Evolutionary conservation across 2,888 invertebrate species (phyloP).

Genomic region (Andrena fulva): DNA sequence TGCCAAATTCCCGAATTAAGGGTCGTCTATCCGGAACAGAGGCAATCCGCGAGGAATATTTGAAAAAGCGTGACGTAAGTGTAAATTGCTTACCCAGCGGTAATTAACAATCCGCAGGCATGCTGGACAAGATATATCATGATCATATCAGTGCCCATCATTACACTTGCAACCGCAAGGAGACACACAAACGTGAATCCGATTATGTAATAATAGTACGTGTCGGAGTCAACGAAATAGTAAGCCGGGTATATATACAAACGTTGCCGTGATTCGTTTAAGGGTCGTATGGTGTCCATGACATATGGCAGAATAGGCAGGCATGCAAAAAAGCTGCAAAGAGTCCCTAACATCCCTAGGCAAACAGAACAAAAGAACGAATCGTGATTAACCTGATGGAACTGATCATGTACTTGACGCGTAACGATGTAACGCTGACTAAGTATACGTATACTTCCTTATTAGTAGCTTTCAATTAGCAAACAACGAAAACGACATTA

Average conservation of each 20-base stretch:
- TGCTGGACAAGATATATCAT: conserved; percentile 6
- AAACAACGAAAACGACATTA: too few species aligned
- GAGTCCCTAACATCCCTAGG: neutral
- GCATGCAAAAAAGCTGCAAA: neutral
- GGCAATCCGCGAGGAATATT: too few species aligned
- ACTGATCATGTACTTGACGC: too few species aligned
- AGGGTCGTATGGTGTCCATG: neutral
- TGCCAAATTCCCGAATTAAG: too few species aligned
- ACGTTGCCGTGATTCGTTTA: conserved; percentile 1
- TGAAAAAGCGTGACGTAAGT: neutral
- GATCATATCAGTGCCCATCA: neutral
- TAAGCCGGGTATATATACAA: neutral
- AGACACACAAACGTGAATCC: neutral
- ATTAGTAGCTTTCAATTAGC: too few species aligned
- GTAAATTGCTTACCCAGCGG: neutral
- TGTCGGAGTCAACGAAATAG: neutral
- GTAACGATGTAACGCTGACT: too few species aligned
- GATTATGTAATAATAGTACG: neutral
- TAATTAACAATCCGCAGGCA: neutral
- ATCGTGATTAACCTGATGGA: too few species aligned
- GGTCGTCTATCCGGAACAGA: too few species aligned
- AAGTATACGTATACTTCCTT: too few species aligned
- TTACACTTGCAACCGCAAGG: neutral
- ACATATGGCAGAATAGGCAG: neutral
- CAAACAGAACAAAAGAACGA: neutral